A percentile compares a stretch with the other conserved stretches of the same genome.
Evolutionary conservation across 1,140 invertebrate genomes (phyloP).

Genomic region (Myzus persicae): DNA sequence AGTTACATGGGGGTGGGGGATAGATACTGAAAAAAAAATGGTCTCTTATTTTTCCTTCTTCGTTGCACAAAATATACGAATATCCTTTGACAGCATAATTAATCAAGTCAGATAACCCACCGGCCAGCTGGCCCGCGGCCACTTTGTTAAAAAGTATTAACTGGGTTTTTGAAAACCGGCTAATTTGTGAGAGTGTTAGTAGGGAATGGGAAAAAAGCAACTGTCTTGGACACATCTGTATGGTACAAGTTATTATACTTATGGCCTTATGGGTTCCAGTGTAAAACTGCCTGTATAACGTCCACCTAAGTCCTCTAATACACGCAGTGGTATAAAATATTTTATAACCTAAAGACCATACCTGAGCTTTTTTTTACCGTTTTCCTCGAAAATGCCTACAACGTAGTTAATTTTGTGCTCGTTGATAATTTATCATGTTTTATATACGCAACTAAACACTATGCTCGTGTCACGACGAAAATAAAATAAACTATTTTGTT

Average conservation of each 20-base stretch:
- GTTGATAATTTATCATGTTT: too few relatives aligned
- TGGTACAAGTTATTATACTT: neutral
- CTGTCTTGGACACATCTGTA: neutral
- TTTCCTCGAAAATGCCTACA: neutral
- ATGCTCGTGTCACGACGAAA: neutral
- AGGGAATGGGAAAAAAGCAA: neutral
- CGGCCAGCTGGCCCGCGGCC: neutral
- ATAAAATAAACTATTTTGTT: neutral
- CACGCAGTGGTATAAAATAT: neutral
- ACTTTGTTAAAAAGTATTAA: neutral
- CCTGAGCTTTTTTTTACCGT: neutral
- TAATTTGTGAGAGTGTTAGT: neutral
- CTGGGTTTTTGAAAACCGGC: neutral
- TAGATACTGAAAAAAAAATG: neutral
- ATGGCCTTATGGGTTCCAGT: neutral
- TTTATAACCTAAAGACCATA: neutral
- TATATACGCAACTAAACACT: too few relatives aligned
- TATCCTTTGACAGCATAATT: conserved; percentile 11
- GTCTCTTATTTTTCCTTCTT: neutral
- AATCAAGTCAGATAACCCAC: neutral
- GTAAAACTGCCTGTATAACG: neutral
- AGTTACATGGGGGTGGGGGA: neutral
- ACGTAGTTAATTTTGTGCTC: neutral
- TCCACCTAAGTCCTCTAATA: neutral
- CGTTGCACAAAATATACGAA: too few relatives aligned